Percentiles rank a stretch among this genome's conserved stretches.
Evolutionary conservation across 37 sponge, comb jelly and placozoan species (phyloP).

Genomic region (Aphrocallistes beatrix): DNA sequence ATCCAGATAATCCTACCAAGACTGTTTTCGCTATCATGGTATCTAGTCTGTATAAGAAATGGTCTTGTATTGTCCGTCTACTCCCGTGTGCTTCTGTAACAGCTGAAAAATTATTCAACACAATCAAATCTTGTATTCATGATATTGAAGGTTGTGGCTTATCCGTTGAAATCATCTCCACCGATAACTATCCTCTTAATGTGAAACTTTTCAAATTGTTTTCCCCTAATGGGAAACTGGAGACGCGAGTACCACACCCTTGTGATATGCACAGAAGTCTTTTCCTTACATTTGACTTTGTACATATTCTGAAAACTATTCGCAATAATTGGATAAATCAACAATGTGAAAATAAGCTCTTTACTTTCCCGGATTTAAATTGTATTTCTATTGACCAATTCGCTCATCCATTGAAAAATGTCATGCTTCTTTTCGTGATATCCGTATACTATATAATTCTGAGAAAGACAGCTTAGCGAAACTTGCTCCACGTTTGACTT

Average conservation of each 20-base stretch:
- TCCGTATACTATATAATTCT: background rate
- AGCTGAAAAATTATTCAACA: background rate
- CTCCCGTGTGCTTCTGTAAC: background rate
- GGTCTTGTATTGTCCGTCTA: background rate
- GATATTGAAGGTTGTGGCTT: background rate
- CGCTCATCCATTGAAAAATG: background rate
- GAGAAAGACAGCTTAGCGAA: background rate
- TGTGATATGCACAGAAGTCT: background rate
- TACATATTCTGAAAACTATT: background rate
- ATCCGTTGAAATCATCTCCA: background rate
- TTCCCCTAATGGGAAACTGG: too few species aligned
- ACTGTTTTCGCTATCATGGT: background rate
- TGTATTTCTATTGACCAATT: background rate
- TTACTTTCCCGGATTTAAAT: background rate
- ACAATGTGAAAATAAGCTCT: background rate
- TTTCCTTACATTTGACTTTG: background rate
- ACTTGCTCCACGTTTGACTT: too few species aligned
- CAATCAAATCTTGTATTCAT: background rate
- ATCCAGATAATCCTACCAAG: too few species aligned
- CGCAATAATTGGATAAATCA: background rate
- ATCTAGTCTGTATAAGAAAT: background rate
- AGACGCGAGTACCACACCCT: background rate
- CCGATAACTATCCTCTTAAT: constrained; percentile 13
- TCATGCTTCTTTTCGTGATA: background rate
- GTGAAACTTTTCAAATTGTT: too few species aligned